Evolutionary conservation across 1,140 invertebrate genomes (phyloP).

Genomic region (Zaprionus taronus): DNA sequence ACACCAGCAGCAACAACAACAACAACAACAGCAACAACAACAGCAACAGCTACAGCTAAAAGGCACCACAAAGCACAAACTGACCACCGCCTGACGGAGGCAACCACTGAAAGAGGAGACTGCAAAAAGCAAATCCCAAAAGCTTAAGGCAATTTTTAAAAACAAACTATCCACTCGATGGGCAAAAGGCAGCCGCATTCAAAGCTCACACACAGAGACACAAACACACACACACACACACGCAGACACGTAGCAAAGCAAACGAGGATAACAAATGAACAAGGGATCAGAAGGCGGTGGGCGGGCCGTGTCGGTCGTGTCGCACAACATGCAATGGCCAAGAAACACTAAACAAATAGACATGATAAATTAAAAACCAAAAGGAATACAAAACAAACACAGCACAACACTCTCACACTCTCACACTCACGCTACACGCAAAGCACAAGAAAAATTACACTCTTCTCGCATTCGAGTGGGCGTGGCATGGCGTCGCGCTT

Average conservation of each 20-base stretch:
- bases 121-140: constrained; percentile 35
- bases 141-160: constrained; percentile 51
- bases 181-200: constrained; percentile 31
- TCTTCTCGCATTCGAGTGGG: constrained; percentile 31
- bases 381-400: constrained; percentile 65
- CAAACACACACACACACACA: background rate
- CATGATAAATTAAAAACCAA: constrained; percentile 81
- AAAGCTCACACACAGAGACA: constrained; percentile 31
- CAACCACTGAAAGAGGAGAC: constrained; percentile 36
- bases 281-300: constrained; percentile 16
- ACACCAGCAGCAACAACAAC: constrained; percentile 3
- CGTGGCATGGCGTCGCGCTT: constrained; percentile 45
- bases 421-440: constrained; percentile 40
- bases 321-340: constrained; percentile 61
- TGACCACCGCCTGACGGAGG: constrained; percentile 47
- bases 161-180: constrained; percentile 60
- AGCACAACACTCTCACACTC: constrained; percentile 9
- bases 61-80: constrained; percentile 4
- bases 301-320: constrained; percentile 25
- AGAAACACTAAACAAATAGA: constrained; percentile 78
- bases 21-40: constrained; percentile 14
- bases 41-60: constrained; percentile 11
- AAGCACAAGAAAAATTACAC: constrained; percentile 54
- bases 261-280: constrained; percentile 79
- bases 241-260: constrained; percentile 57